Percentiles rank a stretch among this genome's conserved stretches.
Conservation (phyloP, 1,140 invertebrate species). For the Pseudomyrmex gracilis region DNA sequence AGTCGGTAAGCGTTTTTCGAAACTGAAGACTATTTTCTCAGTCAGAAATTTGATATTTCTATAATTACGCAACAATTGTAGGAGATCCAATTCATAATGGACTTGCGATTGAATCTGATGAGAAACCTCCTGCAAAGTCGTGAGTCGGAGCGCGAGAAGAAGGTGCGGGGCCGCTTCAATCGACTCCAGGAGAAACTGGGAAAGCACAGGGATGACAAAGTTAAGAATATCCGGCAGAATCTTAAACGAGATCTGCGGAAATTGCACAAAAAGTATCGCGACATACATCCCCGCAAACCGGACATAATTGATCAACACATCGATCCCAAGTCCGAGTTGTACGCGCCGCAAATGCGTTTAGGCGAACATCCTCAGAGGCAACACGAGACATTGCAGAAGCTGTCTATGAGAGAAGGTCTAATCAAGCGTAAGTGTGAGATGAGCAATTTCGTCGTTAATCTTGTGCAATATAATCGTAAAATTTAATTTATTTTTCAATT, state of each 20-base stretch:
- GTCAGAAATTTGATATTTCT: slow-evolving; percentile 18
- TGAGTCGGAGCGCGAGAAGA: slow-evolving; percentile 83
- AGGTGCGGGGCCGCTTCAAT: slow-evolving; percentile 77
- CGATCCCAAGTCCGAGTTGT: slow-evolving; percentile 85
- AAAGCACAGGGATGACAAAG: slow-evolving; percentile 69
- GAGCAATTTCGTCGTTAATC: background rate
- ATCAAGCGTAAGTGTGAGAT: slow-evolving; percentile 49
- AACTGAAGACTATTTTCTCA: slow-evolving; percentile 74
- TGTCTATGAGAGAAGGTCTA: slow-evolving; percentile 25
- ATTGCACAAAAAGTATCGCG: slow-evolving; percentile 81
- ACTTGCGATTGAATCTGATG: slow-evolving; percentile 86
- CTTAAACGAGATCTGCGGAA: slow-evolving; percentile 86
- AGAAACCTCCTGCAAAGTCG: slow-evolving; percentile 82
- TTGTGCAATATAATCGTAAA: background rate
- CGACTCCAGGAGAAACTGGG: slow-evolving; percentile 70
- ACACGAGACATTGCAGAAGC: slow-evolving; percentile 74
- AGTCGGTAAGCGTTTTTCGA: slow-evolving; percentile 84
- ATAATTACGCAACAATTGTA: slow-evolving; percentile 66
- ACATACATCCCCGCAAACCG: slow-evolving; percentile 79
- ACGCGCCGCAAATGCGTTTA: slow-evolving; percentile 85
- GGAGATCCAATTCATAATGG: slow-evolving; percentile 88
- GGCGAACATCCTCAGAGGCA: slow-evolving; percentile 75
- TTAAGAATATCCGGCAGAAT: slow-evolving; percentile 75
- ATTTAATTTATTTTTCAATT: slow-evolving; percentile 4
- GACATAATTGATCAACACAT: slow-evolving; percentile 82